These are phyloP conservation scores for Eupithecia vulgata DNA, from an alignment of 2,888 invertebrate genomes.

Conservation along the genomic window DNA sequence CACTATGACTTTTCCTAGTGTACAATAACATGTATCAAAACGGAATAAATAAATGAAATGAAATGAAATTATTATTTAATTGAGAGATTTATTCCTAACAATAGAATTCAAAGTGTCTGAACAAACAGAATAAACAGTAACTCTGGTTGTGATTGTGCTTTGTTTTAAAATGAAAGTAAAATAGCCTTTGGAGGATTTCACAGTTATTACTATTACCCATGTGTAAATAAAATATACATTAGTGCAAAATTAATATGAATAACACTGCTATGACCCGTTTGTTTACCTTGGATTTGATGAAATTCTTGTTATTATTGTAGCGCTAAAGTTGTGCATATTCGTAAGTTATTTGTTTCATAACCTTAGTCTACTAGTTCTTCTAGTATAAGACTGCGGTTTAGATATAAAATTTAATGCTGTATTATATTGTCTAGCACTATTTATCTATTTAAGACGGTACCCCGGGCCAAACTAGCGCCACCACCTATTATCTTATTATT, in stretches of 20 bases:
- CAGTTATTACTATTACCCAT: background rate
- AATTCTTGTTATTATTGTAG: background rate
- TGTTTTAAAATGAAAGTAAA: background rate
- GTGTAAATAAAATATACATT: constrained; percentile 1
- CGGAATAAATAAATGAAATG: too few species aligned
- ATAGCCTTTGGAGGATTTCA: background rate
- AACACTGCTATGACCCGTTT: background rate
- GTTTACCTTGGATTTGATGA: background rate
- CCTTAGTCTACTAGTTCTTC: too few species aligned
- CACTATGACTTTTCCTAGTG: too few species aligned
- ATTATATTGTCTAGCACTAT: too few species aligned
- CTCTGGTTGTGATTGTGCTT: background rate
- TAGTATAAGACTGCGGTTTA: background rate
- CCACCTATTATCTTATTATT: too few species aligned
- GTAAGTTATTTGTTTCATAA: background rate
- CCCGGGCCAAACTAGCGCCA: too few species aligned
- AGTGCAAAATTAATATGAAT: background rate
- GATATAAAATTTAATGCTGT: too few species aligned
- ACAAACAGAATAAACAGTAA: background rate
- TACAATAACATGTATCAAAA: too few species aligned
- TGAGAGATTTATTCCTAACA: too few species aligned
- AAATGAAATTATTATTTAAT: too few species aligned
- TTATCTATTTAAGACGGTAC: too few species aligned
- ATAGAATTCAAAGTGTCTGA: background rate
- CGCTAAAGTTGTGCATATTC: background rate